Conservation (phyloP, 2,797 vertebrate genomes). For the Arctocebus calabarensis region DNA sequence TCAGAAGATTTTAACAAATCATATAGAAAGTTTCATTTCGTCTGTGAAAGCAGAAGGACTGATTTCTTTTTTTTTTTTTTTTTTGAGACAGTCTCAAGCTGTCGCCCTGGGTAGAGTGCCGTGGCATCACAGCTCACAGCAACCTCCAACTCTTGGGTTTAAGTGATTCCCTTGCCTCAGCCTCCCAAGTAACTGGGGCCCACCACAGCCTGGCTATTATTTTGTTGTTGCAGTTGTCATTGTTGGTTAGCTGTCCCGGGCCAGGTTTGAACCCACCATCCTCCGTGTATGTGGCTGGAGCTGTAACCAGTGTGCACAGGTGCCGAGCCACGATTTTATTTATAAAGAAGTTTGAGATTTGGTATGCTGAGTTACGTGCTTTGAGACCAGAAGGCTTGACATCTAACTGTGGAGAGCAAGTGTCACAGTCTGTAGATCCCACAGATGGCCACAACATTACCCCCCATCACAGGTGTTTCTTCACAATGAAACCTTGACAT, state of each 20-base stretch:
- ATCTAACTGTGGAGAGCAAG: background rate
- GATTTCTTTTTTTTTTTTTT: background rate
- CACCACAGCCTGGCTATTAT: too few relatives aligned
- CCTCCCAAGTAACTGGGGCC: too few relatives aligned
- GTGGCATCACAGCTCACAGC: too few relatives aligned
- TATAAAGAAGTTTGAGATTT: conserved; percentile 18
- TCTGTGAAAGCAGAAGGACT: background rate
- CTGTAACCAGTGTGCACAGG: too few relatives aligned
- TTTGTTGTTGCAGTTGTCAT: too few relatives aligned
- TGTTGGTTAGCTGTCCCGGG: too few relatives aligned
- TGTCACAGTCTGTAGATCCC: background rate
- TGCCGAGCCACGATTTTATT: background rate
- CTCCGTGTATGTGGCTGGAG: too few relatives aligned
- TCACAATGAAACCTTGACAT: background rate
- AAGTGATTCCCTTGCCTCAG: too few relatives aligned
- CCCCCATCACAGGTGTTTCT: background rate
- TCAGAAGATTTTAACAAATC: conserved; percentile 51
- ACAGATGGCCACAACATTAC: background rate
- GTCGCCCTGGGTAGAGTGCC: too few relatives aligned
- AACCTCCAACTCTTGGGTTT: too few relatives aligned
- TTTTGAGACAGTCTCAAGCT: too few relatives aligned
- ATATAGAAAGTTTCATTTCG: background rate
- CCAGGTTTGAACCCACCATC: too few relatives aligned
- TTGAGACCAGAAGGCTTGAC: background rate
- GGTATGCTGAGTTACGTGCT: background rate